A percentile compares a stretch with the other conserved stretches of the same genome.
Conservation (phyloP, 2,797 vertebrate species). For the Poeciliopsis presidionis region DNA sequence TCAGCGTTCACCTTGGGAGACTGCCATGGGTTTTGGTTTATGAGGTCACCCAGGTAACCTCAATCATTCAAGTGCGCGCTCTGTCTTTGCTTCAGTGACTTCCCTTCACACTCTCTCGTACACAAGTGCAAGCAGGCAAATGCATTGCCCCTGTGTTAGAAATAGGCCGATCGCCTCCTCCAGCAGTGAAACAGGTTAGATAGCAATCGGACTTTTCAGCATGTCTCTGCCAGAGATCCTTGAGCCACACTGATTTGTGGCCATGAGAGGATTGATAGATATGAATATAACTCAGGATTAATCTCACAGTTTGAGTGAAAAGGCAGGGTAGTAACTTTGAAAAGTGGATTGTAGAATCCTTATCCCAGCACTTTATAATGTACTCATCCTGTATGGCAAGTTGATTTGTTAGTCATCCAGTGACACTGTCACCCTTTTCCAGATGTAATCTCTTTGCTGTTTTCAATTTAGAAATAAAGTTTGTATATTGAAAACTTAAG, state of each 20-base stretch:
- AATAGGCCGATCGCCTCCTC: conserved; percentile 50
- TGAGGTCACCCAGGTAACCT: conserved; percentile 86
- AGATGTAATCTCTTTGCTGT: not conserved
- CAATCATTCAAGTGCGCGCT: conserved; percentile 87
- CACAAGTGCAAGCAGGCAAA: conserved; percentile 21
- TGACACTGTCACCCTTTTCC: conserved; percentile 15
- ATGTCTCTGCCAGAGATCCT: conserved; percentile 50
- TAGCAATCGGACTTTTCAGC: conserved; percentile 61
- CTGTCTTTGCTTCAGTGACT: conserved; percentile 83
- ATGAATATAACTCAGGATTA: conserved; percentile 58
- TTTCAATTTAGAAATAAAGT: conserved; percentile 2
- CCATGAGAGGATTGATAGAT: conserved; percentile 60
- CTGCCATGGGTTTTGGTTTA: conserved; percentile 87
- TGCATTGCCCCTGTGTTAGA: conserved; percentile 54
- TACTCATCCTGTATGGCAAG: conserved; percentile 9
- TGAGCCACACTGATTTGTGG: conserved; percentile 45
- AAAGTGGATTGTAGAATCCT: conserved; percentile 32
- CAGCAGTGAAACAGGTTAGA: conserved; percentile 61
- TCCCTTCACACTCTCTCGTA: conserved; percentile 61
- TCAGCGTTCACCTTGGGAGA: conserved; percentile 87
- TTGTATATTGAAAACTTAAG: not conserved
- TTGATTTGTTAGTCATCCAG: conserved; percentile 21
- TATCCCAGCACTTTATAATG: conserved; percentile 23
- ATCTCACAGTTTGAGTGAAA: conserved; percentile 44
- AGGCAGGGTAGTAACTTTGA: conserved; percentile 33